These are phyloP conservation scores for Acanthoscelides obtectus DNA, from an alignment of 2,888 invertebrate genomes.

Conservation along the genomic window DNA sequence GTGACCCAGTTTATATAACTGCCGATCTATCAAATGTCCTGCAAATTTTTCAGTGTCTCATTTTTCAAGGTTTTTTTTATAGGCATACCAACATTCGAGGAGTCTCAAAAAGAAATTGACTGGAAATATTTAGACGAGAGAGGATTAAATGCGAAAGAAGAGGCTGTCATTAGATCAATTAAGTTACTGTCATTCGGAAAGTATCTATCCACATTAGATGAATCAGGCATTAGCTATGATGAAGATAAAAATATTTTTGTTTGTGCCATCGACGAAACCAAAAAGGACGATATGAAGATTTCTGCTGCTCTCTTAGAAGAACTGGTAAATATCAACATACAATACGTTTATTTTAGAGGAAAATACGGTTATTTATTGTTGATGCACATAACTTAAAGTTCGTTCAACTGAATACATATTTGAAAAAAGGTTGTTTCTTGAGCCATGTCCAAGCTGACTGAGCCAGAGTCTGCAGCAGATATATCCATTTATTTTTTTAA, in stretches of 20 bases:
- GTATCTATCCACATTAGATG: slow-evolving; percentile 58
- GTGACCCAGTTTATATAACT: too few relatives aligned
- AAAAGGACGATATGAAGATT: slow-evolving; percentile 22
- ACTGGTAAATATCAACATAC: slow-evolving; percentile 28
- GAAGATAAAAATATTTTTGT: slow-evolving; percentile 42
- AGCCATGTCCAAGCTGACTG: too few relatives aligned
- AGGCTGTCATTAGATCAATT: slow-evolving; percentile 68
- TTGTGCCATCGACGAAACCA: slow-evolving; percentile 29
- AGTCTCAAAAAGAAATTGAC: slow-evolving; percentile 63
- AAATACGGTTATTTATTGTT: too few relatives aligned
- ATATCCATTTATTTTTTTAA: too few relatives aligned
- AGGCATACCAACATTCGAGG: slow-evolving; percentile 49
- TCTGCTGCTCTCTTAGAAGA: slow-evolving; percentile 29
- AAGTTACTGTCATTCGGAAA: slow-evolving; percentile 79
- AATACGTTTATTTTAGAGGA: too few relatives aligned
- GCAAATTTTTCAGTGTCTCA: too few relatives aligned
- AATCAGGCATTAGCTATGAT: slow-evolving; percentile 65
- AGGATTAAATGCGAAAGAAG: slow-evolving; percentile 59
- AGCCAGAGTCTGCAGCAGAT: too few relatives aligned
- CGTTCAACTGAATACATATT: too few relatives aligned
- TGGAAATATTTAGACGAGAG: slow-evolving; percentile 61
- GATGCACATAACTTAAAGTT: too few relatives aligned
- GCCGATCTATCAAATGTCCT: too few relatives aligned
- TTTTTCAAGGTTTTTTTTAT: background rate
- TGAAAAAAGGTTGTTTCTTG: too few relatives aligned